Conservation (phyloP, 2,113 vertebrate genomes). For the Neodontobutis hainanensis region DNA sequence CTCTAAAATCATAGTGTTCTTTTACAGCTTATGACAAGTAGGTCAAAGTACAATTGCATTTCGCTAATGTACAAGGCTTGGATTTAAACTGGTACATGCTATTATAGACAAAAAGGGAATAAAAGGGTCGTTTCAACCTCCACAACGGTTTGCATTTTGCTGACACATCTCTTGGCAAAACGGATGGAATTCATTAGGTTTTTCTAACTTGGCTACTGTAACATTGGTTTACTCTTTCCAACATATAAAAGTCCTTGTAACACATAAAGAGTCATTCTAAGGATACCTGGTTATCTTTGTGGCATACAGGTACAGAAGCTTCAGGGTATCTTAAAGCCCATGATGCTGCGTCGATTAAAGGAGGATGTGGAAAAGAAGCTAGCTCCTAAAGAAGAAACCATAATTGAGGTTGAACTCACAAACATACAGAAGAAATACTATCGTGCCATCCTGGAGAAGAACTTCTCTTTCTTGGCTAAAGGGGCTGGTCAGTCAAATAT, state of each 20-base stretch:
- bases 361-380: conserved; percentile 99
- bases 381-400: conserved; percentile 98
- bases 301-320: conserved; percentile 91
- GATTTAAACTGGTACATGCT: not conserved
- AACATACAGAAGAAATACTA: conserved; percentile 99
- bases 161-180: conserved; percentile 7
- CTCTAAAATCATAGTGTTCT: too few relatives aligned
- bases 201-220: conserved; percentile 43
- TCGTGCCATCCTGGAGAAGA: conserved; percentile 95
- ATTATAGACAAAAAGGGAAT: not conserved
- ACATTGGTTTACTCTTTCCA: conserved; percentile 14
- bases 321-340: conserved; percentile 96
- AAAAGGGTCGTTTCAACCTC: not conserved
- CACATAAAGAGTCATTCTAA: conserved; percentile 26
- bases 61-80: too few relatives aligned
- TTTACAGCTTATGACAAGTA: too few relatives aligned
- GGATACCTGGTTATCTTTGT: conserved; percentile 13
- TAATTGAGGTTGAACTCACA: conserved; percentile 98
- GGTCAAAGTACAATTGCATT: too few relatives aligned
- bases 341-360: conserved; percentile 97
- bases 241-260: conserved; percentile 34
- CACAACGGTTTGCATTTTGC: not conserved
- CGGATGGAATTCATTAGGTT: conserved; percentile 28
- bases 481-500: conserved; percentile 95
- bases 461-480: conserved; percentile 97